Evolutionary conservation across 2,888 invertebrate genomes (phyloP), one percentile per base, ranked within the genome.

Genomic region (Eulithis prunata): DNA sequence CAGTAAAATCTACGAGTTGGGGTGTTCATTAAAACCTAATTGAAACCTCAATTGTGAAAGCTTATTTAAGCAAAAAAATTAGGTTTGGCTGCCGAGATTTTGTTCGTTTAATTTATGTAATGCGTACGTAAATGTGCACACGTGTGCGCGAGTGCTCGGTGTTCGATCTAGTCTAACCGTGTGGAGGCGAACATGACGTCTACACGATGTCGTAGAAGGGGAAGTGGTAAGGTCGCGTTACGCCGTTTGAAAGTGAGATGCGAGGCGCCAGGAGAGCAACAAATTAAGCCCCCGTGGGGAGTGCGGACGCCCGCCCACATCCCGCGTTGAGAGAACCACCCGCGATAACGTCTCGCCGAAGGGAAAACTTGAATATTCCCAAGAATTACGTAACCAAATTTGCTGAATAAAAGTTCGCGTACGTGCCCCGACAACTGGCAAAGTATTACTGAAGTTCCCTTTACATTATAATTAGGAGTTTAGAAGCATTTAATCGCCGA

Each of bases 201-300:
- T 82, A 84, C 83, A 84, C 79, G 81, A 80, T 79, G 82, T 74
- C 77, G 76, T 81, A 76, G 84, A 78, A 85, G 86, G 89, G 88
- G 86, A 85, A 85, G 85, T 83, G 87, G 88, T 87, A 85, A 91
- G 93, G 91, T 93, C 89, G 89, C 85, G 88, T 92, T 91, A 91
- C 92, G 86, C 87, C 89, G 89, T 90, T 90, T 90, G 92, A 89
- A 92, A 92, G 89, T 90, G 91, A 92, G 91, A 92, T 87, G 88
- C 89, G 88, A 89, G 90, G 92, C 90, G 92, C 89, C 92, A 90
- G 88, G 92, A 91, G 92, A 91, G 91, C 92, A 92, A 93, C 92
- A 93, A 93, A 93, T 93, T 93, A 93, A 91, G 91, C 89, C 89
- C 89, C 92, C 83, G 88, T 86, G 86, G 89, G 89, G 87, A 84